Evolutionary conservation across 2,888 invertebrate genomes (phyloP).

Genomic region (Tenodera sinensis): DNA sequence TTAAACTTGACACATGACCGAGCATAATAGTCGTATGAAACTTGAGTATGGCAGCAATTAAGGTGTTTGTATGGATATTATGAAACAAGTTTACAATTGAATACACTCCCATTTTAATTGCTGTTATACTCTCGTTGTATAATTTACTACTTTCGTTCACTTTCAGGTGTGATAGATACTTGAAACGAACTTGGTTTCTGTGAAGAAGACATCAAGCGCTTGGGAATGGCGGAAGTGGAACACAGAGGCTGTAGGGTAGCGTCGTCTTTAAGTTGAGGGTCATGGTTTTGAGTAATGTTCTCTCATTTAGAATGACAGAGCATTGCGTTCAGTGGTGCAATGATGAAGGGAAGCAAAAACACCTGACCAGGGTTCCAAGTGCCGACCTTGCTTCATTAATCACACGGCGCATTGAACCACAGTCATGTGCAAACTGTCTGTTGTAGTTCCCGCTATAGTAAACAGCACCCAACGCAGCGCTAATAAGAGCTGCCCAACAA

Average conservation of each 20-base stretch:
- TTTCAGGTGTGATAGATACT: neutral
- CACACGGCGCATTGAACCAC: neutral
- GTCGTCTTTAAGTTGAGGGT: neutral
- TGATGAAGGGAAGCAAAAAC: constrained; percentile 1
- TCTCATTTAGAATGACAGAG: neutral
- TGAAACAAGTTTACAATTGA: no score
- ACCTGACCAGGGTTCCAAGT: neutral
- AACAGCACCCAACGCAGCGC: neutral
- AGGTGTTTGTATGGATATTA: no score
- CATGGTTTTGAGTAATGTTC: neutral
- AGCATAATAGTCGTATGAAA: no score
- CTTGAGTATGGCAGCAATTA: no score
- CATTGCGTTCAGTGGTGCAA: neutral
- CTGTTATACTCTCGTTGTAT: no score
- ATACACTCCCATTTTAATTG: no score
- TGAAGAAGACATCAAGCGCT: neutral
- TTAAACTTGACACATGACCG: no score
- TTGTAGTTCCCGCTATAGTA: neutral
- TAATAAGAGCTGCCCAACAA: neutral
- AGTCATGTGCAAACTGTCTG: neutral
- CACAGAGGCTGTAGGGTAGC: neutral
- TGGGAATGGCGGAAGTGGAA: neutral
- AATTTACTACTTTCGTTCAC: neutral
- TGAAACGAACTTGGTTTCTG: neutral
- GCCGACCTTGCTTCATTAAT: constrained; percentile 11